phyloP scores from a whole-genome alignment of 2,888 invertebrate species.

The Heliconius ethilla region DNA sequence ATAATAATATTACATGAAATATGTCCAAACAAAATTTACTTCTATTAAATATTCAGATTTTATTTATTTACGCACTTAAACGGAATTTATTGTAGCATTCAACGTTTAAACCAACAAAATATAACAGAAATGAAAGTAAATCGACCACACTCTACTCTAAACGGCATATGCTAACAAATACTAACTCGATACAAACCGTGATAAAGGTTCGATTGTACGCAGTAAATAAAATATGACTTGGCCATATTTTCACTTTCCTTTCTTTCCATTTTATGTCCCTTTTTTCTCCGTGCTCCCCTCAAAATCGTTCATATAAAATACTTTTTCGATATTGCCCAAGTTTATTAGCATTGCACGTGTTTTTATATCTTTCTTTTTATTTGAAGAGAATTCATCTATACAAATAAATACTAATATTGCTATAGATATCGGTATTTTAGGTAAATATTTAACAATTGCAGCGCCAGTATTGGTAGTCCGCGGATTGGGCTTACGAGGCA shows the following conservation, averaged over 20 bases:
- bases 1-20: not conserved
- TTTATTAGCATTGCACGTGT: conserved; percentile 80
- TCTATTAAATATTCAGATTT: not conserved
- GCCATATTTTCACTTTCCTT: conserved; percentile 80
- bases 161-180: conserved; percentile 68
- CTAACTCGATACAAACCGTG: conserved; percentile 76
- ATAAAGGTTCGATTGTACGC: conserved; percentile 81
- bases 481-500: conserved; percentile 68
- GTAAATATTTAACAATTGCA: not conserved
- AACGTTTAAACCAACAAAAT: conserved; percentile 11
- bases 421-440: not conserved
- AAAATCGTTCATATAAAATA: conserved; percentile 80
- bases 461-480: conserved; percentile 35
- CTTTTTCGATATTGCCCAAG: conserved; percentile 78
- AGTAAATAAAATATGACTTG: conserved; percentile 82
- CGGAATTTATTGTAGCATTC: not conserved
- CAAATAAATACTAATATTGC: conserved; percentile 47
- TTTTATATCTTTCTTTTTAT: conserved; percentile 75
- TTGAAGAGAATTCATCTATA: conserved; percentile 67
- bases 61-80: not conserved
- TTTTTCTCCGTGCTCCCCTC: conserved; percentile 72
- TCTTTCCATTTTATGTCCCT: conserved; percentile 76
- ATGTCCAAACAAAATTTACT: not conserved
- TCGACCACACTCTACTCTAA: conserved; percentile 53
- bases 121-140: conserved; percentile 33